phyloP scores from a whole-genome alignment of 2,113 vertebrate species.

The Microcebus murinus region DNA sequence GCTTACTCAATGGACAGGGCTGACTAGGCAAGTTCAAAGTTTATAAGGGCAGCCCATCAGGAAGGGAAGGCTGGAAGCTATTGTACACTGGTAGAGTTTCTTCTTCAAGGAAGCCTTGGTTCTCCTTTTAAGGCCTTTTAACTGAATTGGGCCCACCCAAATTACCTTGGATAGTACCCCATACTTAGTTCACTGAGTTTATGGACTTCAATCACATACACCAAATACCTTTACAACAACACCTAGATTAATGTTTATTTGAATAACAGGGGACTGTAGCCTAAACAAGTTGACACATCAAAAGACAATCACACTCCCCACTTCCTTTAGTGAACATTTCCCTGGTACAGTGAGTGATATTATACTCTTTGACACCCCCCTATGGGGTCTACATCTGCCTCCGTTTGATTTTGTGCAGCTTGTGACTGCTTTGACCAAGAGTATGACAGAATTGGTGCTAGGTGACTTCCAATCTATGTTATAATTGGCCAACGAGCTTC shows the following conservation, averaged over 20 bases:
- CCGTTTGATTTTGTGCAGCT: neutral
- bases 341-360: neutral
- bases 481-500: neutral
- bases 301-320: neutral
- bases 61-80: neutral
- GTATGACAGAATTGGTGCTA: neutral
- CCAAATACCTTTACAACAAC: neutral
- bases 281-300: neutral
- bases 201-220: neutral
- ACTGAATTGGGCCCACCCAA: neutral
- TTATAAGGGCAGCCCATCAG: neutral
- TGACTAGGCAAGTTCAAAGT: neutral
- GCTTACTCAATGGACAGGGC: neutral
- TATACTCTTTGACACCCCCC: neutral
- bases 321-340: neutral
- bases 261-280: neutral
- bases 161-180: neutral
- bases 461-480: neutral
- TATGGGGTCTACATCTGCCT: neutral
- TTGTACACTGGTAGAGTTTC: neutral
- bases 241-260: neutral
- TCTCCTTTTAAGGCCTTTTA: neutral
- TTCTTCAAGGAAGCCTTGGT: neutral
- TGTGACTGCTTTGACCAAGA: neutral
- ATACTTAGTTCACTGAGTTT: neutral